phyloP scores from a whole-genome alignment of 2,113 vertebrate genomes.

The Pithys albifrons region DNA sequence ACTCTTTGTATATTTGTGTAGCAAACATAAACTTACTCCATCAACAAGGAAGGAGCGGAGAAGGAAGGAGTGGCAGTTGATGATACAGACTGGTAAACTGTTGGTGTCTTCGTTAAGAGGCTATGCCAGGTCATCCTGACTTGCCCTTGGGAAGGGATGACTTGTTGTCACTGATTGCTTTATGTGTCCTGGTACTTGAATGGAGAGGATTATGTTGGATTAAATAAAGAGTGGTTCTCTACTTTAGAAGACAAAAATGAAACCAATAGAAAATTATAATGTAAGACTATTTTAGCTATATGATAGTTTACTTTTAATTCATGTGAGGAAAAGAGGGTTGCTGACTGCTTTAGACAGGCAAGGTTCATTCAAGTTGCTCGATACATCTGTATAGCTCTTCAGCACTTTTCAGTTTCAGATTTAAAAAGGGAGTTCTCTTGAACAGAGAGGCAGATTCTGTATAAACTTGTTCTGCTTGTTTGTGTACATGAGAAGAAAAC shows the following conservation, averaged over 20 bases:
- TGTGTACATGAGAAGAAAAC: rapidly evolving
- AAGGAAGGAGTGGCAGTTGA: background rate
- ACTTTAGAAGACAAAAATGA: background rate
- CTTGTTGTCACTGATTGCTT: background rate
- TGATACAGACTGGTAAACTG: background rate
- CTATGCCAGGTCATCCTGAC: background rate
- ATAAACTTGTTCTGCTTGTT: background rate
- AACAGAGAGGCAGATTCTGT: background rate
- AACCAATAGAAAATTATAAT: background rate
- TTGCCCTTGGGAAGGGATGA: background rate
- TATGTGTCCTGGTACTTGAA: background rate
- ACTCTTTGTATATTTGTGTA: background rate
- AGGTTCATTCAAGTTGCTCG: background rate
- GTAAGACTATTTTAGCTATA: background rate
- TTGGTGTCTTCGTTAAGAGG: background rate
- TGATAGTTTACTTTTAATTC: background rate
- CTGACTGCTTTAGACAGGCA: background rate
- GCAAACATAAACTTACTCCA: background rate
- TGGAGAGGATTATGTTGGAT: background rate
- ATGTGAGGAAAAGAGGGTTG: background rate
- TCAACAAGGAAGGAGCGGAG: background rate
- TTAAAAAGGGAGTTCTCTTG: background rate
- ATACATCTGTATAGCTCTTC: background rate
- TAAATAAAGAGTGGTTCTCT: background rate
- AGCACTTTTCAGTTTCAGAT: background rate